These are phyloP conservation scores for Chrysolina haemoptera DNA, from an alignment of 2,888 invertebrate genomes.

Conservation along the genomic window DNA sequence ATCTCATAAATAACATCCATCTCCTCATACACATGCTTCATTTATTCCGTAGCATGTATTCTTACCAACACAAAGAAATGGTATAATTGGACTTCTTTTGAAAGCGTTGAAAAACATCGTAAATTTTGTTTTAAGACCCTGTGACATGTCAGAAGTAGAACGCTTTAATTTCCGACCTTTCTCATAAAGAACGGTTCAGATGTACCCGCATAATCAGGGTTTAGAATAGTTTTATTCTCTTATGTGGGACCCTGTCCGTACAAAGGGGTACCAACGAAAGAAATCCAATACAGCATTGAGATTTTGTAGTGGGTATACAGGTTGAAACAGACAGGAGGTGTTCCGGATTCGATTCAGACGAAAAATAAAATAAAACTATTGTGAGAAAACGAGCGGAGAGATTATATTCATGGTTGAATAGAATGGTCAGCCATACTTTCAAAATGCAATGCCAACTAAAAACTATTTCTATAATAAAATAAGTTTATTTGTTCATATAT, in stretches of 20 bases:
- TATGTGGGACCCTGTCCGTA: background rate
- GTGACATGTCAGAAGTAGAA: conserved; percentile 21
- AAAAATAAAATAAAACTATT: background rate
- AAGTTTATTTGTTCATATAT: no score
- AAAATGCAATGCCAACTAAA: no score
- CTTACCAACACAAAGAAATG: conserved; percentile 26
- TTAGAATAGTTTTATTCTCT: conserved; percentile 1
- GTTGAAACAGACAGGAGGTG: background rate
- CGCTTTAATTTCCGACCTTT: conserved; percentile 2
- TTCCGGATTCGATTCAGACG: background rate
- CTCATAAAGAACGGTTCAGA: conserved; percentile 5
- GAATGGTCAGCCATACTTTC: no score
- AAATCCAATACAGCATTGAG: conserved; percentile 9
- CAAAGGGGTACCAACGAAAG: conserved; percentile 1
- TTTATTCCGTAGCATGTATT: conserved; percentile 20
- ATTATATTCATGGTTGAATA: no score
- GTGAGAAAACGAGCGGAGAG: background rate
- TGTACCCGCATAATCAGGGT: conserved; percentile 15
- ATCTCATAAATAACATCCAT: background rate
- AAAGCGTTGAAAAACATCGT: conserved; percentile 28
- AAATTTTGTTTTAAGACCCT: conserved; percentile 24
- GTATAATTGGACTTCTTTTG: conserved; percentile 32
- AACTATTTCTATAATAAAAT: no score
- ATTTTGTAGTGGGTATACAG: background rate
- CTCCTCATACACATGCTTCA: background rate